Percentiles rank a stretch among this genome's conserved stretches.
Conservation (phyloP, 2,888 invertebrate species). For the Callinectes sapidus region DNA sequence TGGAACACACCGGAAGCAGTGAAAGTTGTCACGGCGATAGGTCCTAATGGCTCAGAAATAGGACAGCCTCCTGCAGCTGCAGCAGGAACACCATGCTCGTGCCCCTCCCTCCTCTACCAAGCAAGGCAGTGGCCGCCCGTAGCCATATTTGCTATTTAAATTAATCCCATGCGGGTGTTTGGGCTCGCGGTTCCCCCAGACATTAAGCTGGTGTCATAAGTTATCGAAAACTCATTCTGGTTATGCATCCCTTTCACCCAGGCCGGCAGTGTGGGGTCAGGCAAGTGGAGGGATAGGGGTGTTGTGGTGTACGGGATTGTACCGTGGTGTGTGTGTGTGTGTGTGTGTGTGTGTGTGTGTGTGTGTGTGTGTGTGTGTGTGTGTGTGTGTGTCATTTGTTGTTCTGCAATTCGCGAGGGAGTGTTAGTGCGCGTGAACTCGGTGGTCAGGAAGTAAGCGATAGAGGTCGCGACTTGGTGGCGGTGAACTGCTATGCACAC, state of each 20-base stretch:
- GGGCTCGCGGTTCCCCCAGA: conserved; percentile 54
- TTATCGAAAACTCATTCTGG: conserved; percentile 64
- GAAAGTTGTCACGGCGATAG: neutral
- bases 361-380: conserved; percentile 37
- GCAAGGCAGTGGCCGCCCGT: conserved; percentile 39
- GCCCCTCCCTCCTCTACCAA: neutral
- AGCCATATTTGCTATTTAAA: conserved; percentile 63
- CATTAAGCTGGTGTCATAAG: conserved; percentile 60
- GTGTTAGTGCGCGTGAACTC: conserved; percentile 3
- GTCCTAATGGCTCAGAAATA: conserved; percentile 6
- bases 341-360: conserved; percentile 36
- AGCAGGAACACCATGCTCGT: neutral
- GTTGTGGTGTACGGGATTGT: conserved; percentile 32
- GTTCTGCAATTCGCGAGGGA: neutral
- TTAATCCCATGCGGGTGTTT: conserved; percentile 60
- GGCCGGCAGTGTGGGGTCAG: conserved; percentile 16
- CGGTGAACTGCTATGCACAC: conserved; percentile 29
- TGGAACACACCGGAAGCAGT: neutral
- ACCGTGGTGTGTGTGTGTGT: conserved; percentile 4
- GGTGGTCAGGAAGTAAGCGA: conserved; percentile 13
- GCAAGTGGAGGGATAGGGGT: neutral
- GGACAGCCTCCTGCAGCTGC: conserved; percentile 35
- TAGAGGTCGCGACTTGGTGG: neutral
- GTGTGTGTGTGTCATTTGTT: conserved; percentile 2
- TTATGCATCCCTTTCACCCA: conserved; percentile 46